Percentiles rank a stretch among this genome's conserved stretches.
phyloP scores from a whole-genome alignment of 2,797 vertebrate genomes.

The Periparus ater region DNA sequence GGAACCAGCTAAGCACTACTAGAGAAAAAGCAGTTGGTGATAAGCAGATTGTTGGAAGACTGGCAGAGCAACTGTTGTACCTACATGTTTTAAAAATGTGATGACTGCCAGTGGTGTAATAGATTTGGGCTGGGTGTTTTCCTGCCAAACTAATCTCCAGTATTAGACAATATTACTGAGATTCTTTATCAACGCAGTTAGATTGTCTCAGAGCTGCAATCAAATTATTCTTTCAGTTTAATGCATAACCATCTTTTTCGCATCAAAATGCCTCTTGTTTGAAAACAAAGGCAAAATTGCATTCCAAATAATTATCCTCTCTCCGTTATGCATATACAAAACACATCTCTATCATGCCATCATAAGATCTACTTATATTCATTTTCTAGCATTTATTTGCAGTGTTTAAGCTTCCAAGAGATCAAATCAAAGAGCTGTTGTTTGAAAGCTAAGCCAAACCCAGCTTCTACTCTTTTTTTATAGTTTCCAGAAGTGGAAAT shows the following conservation, averaged over 20 bases:
- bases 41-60: background rate
- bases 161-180: background rate
- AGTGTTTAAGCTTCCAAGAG: background rate
- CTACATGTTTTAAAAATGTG: background rate
- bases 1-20: background rate
- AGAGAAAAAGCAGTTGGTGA: background rate
- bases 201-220: background rate
- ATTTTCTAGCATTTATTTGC: background rate
- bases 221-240: background rate
- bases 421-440: background rate
- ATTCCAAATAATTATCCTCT: background rate
- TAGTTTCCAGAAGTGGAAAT: background rate
- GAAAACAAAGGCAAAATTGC: background rate
- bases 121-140: background rate
- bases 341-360: background rate
- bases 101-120: background rate
- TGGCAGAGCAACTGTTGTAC: background rate
- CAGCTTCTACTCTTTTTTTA: background rate
- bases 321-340: background rate
- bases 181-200: accelerated
- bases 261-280: background rate
- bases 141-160: background rate
- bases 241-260: background rate
- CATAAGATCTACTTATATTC: background rate
- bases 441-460: background rate